Evolutionary conservation across 1,140 invertebrate genomes (phyloP).

Genomic region (Tachypleus tridentatus): DNA sequence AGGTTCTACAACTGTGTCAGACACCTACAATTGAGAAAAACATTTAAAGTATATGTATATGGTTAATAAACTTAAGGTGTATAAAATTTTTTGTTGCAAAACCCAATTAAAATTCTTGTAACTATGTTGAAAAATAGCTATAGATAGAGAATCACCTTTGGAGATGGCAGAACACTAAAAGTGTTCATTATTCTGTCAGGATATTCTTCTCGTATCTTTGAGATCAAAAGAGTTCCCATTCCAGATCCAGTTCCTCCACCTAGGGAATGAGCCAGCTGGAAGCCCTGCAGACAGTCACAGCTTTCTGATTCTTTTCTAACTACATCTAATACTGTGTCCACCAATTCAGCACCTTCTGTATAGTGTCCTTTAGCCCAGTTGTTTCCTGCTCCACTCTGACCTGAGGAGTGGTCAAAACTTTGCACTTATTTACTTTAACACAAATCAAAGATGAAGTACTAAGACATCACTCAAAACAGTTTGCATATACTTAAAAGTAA

Average conservation of each 20-base stretch:
- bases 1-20: too few relatives aligned
- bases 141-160: constrained; percentile 12
- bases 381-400: constrained; percentile 33
- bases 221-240: constrained; percentile 29
- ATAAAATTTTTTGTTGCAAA: too few relatives aligned
- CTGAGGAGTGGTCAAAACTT: too few relatives aligned
- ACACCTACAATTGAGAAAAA: too few relatives aligned
- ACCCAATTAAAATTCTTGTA: too few relatives aligned
- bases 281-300: constrained; percentile 45
- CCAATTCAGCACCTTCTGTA: constrained; percentile 64
- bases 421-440: too few relatives aligned
- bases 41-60: too few relatives aligned
- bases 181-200: constrained; percentile 33
- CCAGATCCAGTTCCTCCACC: constrained; percentile 27
- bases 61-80: too few relatives aligned
- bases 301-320: constrained; percentile 63
- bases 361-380: constrained; percentile 37
- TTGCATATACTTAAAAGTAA: too few relatives aligned
- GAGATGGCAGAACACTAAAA: constrained; percentile 24
- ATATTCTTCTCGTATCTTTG: constrained; percentile 29
- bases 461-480: too few relatives aligned
- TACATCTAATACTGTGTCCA: constrained; percentile 51
- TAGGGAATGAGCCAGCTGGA: constrained; percentile 35
- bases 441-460: too few relatives aligned
- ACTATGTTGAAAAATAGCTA: too few relatives aligned